Evolutionary conservation across 2,888 invertebrate species (phyloP), one percentile per base, ranked within the genome.

Genomic region (Rotaria macrura): DNA sequence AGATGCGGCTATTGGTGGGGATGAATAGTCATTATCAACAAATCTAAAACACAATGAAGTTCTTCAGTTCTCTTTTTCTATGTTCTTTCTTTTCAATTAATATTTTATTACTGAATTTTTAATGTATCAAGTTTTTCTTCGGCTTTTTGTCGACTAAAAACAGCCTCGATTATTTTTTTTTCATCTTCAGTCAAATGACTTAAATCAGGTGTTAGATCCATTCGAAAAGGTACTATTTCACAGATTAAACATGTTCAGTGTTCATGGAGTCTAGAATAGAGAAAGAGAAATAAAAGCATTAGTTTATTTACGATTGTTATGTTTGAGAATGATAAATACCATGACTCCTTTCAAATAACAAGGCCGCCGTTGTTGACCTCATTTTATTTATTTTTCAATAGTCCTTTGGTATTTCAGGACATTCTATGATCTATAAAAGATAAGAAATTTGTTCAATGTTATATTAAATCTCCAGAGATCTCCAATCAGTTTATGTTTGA

Each of bases 101-200:
- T 52, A 52, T 52, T 23, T 52, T 9, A 23, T 25, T 79, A 79
- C 79, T 43, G 43, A 25, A 43, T n/a, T 12, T 25, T 17, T 1
- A 79, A 7, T n/a, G 43, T 20, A n/a, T 86, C 86, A 54, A 29
- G 72, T 79, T 74, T 57, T 79, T 86, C 86, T 84, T 86, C 84
- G n/a, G 83, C 79, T 47, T 57, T 79, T 54, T 86, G 86, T 55
- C 86, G 40, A 2, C 79, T 54, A 17, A 86, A 34, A 52, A 86
- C 86, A 10, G 86, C 84, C 38, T 86, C 47, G 7, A 86, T 86
- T 7, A 84, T 86, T 74, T 83, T 79, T 55, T 83, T 72, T 49
- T 86, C 86, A 38, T 84, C 84, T 40, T 86, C 84, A 14, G 79
- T 86, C 25, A 86, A 47, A 74, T 86, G 83, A 57, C 86, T 86